Percentiles rank a stretch among this genome's conserved stretches.
These are phyloP conservation scores for Lutjanus erythropterus DNA, from an alignment of 2,113 vertebrate genomes.

Conservation along the genomic window DNA sequence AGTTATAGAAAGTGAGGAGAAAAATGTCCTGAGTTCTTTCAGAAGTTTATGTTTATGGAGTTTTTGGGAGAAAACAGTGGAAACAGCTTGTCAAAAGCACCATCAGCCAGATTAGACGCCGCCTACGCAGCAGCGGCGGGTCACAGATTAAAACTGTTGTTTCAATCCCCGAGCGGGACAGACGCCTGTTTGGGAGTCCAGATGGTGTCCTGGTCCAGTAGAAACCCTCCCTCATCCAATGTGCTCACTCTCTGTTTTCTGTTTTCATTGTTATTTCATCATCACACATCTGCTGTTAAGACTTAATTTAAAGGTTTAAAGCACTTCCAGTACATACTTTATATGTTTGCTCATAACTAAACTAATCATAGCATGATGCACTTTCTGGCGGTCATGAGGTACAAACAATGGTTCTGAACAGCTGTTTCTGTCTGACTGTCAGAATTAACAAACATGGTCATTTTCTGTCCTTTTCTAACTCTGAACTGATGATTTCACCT, in stretches of 20 bases:
- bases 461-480: neutral
- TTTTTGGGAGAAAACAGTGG: neutral
- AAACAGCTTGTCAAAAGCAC: slow-evolving; percentile 59
- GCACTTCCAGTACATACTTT: neutral
- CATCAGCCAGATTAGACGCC: slow-evolving; percentile 63
- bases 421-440: neutral
- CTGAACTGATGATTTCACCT: neutral
- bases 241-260: neutral
- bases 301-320: neutral
- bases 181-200: slow-evolving; percentile 36
- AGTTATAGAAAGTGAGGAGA: neutral
- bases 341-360: neutral
- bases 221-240: neutral
- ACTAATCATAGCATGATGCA: neutral
- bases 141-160: slow-evolving; percentile 54
- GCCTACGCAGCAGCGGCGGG: slow-evolving; percentile 20
- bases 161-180: slow-evolving; percentile 48
- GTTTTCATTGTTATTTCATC: slow-evolving; percentile 5
- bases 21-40: neutral
- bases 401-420: neutral
- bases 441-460: neutral
- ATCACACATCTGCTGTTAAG: slow-evolving; percentile 25
- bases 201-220: slow-evolving; percentile 49
- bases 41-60: neutral
- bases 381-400: neutral